Percentiles rank a stretch among this genome's conserved stretches.
These are phyloP conservation scores for Cephus pulcher DNA, from an alignment of 2,888 invertebrate species.

Conservation along the genomic window DNA sequence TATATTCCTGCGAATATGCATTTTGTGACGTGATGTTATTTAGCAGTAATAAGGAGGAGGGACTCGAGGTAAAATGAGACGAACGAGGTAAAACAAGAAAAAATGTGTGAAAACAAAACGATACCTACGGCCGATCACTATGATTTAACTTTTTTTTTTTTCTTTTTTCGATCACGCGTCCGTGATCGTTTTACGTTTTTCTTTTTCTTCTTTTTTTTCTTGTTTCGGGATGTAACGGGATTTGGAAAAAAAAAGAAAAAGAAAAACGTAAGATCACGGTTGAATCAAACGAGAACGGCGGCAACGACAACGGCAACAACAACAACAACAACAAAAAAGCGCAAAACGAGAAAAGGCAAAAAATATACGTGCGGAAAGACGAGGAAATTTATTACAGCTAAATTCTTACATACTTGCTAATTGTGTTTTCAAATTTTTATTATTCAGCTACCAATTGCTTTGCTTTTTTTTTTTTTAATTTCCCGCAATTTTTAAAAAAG, in stretches of 20 bases:
- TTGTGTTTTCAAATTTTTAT: constrained; percentile 44
- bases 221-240: not conserved
- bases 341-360: constrained; percentile 23
- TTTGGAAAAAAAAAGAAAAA: not conserved
- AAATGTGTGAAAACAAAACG: not conserved
- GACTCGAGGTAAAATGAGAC: constrained; percentile 15
- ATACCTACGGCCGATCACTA: constrained; percentile 2
- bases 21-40: constrained; percentile 81
- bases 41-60: constrained; percentile 72
- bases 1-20: constrained; percentile 82
- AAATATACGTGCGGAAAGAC: constrained; percentile 7
- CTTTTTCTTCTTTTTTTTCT: not conserved
- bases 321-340: constrained; percentile 13
- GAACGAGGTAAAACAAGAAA: not conserved
- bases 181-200: not conserved
- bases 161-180: constrained; percentile 3
- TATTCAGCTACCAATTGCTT: constrained; percentile 61
- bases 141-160: constrained; percentile 8
- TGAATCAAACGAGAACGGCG: constrained; percentile 16
- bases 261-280: constrained; percentile 6
- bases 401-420: constrained; percentile 37
- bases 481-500: constrained; percentile 50
- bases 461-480: constrained; percentile 56
- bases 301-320: not conserved
- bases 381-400: constrained; percentile 34